These are phyloP conservation scores for Epinephelus cyanopodus DNA, from an alignment of 2,113 vertebrate species.

Conservation along the genomic window DNA sequence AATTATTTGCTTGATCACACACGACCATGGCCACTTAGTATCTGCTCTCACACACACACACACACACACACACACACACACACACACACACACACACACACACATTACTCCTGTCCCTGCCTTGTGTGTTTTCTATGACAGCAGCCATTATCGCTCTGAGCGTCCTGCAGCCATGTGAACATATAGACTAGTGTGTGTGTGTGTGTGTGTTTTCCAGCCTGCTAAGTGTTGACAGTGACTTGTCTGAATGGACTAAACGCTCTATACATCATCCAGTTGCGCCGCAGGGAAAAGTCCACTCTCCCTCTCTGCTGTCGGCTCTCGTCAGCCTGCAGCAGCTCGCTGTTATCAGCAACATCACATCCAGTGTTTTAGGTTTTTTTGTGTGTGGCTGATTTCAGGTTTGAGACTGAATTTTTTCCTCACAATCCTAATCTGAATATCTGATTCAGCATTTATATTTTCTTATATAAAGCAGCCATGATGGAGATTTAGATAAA, in stretches of 20 bases:
- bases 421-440: neutral
- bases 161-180: neutral
- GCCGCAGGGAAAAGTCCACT: neutral
- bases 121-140: constrained; percentile 6
- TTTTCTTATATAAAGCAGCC: neutral
- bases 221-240: constrained; percentile 9
- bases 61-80: neutral
- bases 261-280: constrained; percentile 14
- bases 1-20: neutral
- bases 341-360: neutral
- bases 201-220: constrained; percentile 7
- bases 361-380: neutral
- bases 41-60: neutral
- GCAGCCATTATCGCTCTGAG: constrained; percentile 26
- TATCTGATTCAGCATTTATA: neutral
- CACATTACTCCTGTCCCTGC: neutral
- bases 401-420: neutral
- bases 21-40: neutral
- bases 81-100: neutral
- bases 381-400: neutral
- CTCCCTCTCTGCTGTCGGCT: neutral
- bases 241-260: constrained; percentile 20
- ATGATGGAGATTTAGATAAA: neutral
- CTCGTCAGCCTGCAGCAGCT: neutral
- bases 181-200: neutral